phyloP scores from a whole-genome alignment of 2,113 vertebrate species.

The Pavo muticus region DNA sequence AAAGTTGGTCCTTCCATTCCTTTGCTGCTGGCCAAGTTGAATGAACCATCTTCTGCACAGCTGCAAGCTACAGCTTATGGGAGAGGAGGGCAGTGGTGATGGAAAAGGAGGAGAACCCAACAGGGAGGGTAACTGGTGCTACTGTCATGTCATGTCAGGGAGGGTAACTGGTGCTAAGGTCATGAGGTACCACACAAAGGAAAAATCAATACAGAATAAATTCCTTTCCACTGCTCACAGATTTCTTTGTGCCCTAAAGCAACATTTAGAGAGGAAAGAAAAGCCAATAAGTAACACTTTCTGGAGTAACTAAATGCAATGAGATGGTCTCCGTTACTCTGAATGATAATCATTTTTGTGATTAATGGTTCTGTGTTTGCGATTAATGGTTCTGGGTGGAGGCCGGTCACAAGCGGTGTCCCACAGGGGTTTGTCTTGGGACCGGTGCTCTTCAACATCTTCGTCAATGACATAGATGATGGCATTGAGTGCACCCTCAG shows the following conservation, averaged over 20 bases:
- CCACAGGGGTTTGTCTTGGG: no score
- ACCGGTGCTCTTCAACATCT: no score
- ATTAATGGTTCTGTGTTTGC: no score
- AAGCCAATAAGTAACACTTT: neutral
- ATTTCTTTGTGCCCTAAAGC: neutral
- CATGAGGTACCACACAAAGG: neutral
- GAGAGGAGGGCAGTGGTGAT: neutral
- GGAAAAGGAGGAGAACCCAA: neutral
- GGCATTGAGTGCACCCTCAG: no score
- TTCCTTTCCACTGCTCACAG: neutral
- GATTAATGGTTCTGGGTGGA: no score
- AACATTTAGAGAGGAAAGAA: neutral
- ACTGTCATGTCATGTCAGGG: accelerated
- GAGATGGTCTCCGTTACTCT: neutral
- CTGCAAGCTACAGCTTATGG: neutral
- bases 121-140: neutral
- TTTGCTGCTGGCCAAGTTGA: neutral
- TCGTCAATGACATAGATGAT: no score
- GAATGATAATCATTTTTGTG: no score
- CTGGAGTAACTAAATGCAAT: neutral
- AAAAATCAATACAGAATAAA: neutral
- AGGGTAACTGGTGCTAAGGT: accelerated
- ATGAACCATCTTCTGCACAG: neutral
- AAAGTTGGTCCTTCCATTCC: neutral
- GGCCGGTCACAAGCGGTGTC: no score